phyloP scores from a whole-genome alignment of 1,140 invertebrate genomes.

The Drosophila kohkoa region DNA sequence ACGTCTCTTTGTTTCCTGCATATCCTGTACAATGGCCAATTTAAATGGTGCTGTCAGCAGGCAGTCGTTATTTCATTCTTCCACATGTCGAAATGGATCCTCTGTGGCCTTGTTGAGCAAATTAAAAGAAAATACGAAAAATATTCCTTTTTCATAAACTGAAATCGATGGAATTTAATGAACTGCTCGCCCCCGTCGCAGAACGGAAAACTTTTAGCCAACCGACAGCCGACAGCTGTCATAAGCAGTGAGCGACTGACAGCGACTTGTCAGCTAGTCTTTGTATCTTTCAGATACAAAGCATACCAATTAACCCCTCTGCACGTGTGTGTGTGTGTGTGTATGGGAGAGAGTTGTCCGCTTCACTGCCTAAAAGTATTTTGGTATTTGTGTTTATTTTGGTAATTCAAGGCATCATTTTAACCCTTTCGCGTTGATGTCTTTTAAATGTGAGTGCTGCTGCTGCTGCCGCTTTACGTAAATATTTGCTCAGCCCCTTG shows the following conservation, averaged over 20 bases:
- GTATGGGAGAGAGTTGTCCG: slow-evolving; percentile 11
- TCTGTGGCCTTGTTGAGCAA: slow-evolving; percentile 41
- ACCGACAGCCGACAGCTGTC: slow-evolving; percentile 61
- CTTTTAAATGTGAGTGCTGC: slow-evolving; percentile 72
- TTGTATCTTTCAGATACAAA: slow-evolving; percentile 68
- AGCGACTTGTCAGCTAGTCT: slow-evolving; percentile 35
- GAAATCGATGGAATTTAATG: slow-evolving; percentile 59
- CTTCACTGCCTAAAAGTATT: slow-evolving; percentile 67
- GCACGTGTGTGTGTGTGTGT: slow-evolving; percentile 20
- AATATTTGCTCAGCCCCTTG: slow-evolving; percentile 67
- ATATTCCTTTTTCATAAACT: slow-evolving; percentile 37
- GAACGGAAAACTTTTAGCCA: slow-evolving; percentile 57
- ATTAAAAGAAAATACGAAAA: slow-evolving; percentile 77
- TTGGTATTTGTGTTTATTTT: slow-evolving; percentile 78
- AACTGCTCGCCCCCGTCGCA: slow-evolving; percentile 49
- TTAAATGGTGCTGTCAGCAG: slow-evolving; percentile 77
- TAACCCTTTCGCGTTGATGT: slow-evolving; percentile 72
- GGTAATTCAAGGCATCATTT: slow-evolving; percentile 79
- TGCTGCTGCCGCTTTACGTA: slow-evolving; percentile 58
- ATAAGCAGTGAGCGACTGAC: slow-evolving; percentile 66
- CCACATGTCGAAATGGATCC: background rate
- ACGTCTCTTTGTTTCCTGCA: slow-evolving; percentile 11
- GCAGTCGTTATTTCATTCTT: slow-evolving; percentile 40
- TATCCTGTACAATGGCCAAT: slow-evolving; percentile 69
- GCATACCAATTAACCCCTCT: slow-evolving; percentile 73